Evolutionary conservation across 2,113 vertebrate species (phyloP).

Genomic region (Phrynosoma platyrhinos): DNA sequence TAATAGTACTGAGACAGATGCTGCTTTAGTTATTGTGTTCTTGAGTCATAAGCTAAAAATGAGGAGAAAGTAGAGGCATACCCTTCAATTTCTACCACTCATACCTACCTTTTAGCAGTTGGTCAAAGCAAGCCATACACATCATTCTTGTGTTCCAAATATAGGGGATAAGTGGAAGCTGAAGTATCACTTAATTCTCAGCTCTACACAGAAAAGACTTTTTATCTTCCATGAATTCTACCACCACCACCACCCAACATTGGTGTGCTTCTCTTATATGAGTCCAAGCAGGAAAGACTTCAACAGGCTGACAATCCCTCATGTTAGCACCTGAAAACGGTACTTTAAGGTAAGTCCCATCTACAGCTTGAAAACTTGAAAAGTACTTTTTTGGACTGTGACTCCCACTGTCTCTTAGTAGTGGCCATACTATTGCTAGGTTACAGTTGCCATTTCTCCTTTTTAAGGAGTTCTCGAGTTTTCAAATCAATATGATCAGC

Average conservation of each 20-base stretch:
- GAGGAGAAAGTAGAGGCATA: not conserved
- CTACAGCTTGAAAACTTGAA: not conserved
- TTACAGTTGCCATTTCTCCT: no score
- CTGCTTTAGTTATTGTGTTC: not conserved
- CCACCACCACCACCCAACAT: not conserved
- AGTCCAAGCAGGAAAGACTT: not conserved
- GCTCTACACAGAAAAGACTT: constrained; percentile 11
- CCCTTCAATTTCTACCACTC: not conserved
- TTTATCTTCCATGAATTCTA: constrained; percentile 1
- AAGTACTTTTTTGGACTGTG: not conserved
- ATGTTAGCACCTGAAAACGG: not conserved
- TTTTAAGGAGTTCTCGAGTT: no score
- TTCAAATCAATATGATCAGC: no score
- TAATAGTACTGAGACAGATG: not conserved
- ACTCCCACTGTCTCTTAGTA: not conserved
- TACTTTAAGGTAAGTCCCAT: no score
- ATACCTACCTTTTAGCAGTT: not conserved
- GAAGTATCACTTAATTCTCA: not conserved
- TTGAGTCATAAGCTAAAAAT: not conserved
- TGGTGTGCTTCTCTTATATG: constrained; percentile 3
- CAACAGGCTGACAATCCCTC: constrained; percentile 1
- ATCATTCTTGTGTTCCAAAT: not conserved
- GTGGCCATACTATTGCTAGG: no score
- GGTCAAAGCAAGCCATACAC: not conserved
- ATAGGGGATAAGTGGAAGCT: not conserved